Conservation (phyloP, 1,140 invertebrate genomes). For the Choristoneura fumiferana region DNA sequence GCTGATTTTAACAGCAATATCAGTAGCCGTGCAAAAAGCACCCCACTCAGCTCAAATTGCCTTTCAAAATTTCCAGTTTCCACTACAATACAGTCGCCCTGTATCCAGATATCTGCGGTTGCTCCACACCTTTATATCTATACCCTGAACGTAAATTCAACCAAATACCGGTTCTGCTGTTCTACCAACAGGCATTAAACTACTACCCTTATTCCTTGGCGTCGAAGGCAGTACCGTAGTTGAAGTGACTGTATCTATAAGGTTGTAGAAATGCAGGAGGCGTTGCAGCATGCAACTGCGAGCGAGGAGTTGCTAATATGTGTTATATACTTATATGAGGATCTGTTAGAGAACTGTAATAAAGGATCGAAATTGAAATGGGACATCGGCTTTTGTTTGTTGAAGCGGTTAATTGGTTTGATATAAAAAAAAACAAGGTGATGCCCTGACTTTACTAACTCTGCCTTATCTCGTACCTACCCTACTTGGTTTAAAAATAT, state of each 20-base stretch:
- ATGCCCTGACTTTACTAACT: too few relatives aligned
- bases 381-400: too few relatives aligned
- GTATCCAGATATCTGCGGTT: conserved; percentile 14
- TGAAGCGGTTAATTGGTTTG: too few relatives aligned
- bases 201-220: not conserved
- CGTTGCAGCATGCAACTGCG: conserved; percentile 44
- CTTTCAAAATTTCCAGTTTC: conserved; percentile 9
- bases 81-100: conserved; percentile 4
- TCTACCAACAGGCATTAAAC: not conserved
- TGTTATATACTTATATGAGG: conserved; percentile 21
- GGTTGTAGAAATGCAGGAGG: conserved; percentile 31
- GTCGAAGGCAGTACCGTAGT: not conserved
- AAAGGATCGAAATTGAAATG: too few relatives aligned
- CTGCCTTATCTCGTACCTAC: too few relatives aligned
- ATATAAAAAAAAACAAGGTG: too few relatives aligned
- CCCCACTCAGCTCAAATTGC: not conserved
- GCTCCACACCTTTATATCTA: not conserved
- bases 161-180: not conserved
- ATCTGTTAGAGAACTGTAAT: too few relatives aligned
- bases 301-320: conserved; percentile 48
- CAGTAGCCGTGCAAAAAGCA: not conserved
- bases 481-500: too few relatives aligned
- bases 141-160: not conserved
- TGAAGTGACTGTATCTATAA: not conserved
- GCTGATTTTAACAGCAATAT: too few relatives aligned